Evolutionary conservation across 2,888 invertebrate species (phyloP), one percentile per base, ranked within the genome.

Genomic region (Patella caerulea): DNA sequence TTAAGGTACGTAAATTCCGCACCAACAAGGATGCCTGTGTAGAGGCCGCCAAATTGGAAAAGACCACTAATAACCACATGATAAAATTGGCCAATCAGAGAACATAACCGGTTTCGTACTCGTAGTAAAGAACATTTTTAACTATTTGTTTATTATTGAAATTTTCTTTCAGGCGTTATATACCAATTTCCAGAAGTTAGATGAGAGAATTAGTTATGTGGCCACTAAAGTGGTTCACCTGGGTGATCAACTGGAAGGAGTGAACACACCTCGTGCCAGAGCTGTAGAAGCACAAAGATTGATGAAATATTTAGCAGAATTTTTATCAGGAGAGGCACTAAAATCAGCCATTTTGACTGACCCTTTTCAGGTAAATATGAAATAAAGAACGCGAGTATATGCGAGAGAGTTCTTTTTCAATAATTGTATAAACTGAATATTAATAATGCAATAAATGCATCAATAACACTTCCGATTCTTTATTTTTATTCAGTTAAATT

Each of bases 181-280:
- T 71, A 95, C 95, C 83, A 95, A 96, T 85, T 98, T 98, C 91
- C 96, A 97, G 92, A 96, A 97, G 83, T 92, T 99, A 75, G 99
- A 99, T 92, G 97, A 97, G 88, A 95, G 98, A 87, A 98, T 99
- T 89, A 98, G 98, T 87, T 96, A 96, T 78, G 99, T 99, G 71
- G 98, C 99, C 0, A 98, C 98, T 0, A 97, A 98, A 92, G 99
- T 99, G 0, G 94, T 99, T 72, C 98, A 99, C 92, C 94, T 99
- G n/a, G 99, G 99, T 0, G 99, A 99, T 92, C 99, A 99, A 91
- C 93, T 99, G 71, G 99, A 99, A 88, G 98, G 97, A 83, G 97
- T 99, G 0, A 96, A 98, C 90, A 97, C 96, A 0, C 99, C 99
- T 0, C 93, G 99, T 78, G 96, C 98, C 19, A 93, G 99, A 79